phyloP scores from a whole-genome alignment of 1,140 invertebrate species.

The Lordiphosa mommai region DNA sequence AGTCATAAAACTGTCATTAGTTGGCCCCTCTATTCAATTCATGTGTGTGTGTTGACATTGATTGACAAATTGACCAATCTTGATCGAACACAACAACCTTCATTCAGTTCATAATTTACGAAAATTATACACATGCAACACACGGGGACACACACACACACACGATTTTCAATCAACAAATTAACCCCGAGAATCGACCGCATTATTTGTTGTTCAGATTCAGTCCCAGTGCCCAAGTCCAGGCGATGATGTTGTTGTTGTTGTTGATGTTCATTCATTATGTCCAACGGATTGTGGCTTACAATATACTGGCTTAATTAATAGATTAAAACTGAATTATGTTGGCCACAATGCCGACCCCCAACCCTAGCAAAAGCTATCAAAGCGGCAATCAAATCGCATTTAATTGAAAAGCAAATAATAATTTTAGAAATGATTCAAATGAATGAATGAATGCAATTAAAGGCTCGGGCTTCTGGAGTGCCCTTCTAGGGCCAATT shows the following conservation, averaged over 20 bases:
- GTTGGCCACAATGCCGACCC: slow-evolving; percentile 21
- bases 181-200: slow-evolving; percentile 59
- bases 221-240: neutral
- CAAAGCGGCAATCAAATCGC: slow-evolving; percentile 17
- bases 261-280: slow-evolving; percentile 2
- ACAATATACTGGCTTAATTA: slow-evolving; percentile 52
- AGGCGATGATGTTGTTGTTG: neutral
- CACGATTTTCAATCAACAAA: slow-evolving; percentile 58
- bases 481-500: no score
- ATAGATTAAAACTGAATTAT: slow-evolving; percentile 73
- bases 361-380: no score
- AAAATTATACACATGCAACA: slow-evolving; percentile 18
- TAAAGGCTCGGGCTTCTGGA: no score
- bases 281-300: neutral
- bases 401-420: slow-evolving; percentile 71
- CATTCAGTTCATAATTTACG: slow-evolving; percentile 15
- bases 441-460: slow-evolving; percentile 6
- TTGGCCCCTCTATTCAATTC: slow-evolving; percentile 33
- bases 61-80: slow-evolving; percentile 55
- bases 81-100: slow-evolving; percentile 21
- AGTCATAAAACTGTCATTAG: slow-evolving; percentile 46
- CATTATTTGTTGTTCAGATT: slow-evolving; percentile 61
- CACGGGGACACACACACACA: neutral
- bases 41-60: slow-evolving; percentile 39
- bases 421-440: slow-evolving; percentile 47